Evolutionary conservation across 2,888 invertebrate genomes (phyloP).

Genomic region (Sisyra terminalis): DNA sequence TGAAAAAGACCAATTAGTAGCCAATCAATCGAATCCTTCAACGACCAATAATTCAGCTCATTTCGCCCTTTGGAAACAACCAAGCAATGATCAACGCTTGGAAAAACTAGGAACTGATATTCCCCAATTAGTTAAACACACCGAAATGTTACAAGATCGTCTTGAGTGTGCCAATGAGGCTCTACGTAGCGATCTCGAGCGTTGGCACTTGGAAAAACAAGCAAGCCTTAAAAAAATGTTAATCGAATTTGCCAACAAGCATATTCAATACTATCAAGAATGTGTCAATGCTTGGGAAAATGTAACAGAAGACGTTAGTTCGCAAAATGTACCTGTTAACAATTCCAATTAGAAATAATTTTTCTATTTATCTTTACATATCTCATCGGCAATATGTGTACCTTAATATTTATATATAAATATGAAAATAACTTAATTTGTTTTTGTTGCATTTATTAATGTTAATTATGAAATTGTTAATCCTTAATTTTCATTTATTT

Average conservation of each 20-base stretch:
- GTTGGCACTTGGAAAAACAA: constrained; percentile 49
- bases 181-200: constrained; percentile 44
- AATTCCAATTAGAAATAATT: too few relatives aligned
- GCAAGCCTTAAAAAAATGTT: constrained; percentile 43
- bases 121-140: constrained; percentile 32
- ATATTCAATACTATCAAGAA: constrained; percentile 46
- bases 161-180: constrained; percentile 52
- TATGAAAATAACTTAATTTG: too few relatives aligned
- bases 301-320: constrained; percentile 15
- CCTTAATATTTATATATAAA: too few relatives aligned
- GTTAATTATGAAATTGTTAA: too few relatives aligned
- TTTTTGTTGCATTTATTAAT: too few relatives aligned
- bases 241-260: constrained; percentile 41
- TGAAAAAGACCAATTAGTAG: constrained; percentile 42
- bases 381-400: too few relatives aligned
- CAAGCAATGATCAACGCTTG: constrained; percentile 37
- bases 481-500: too few relatives aligned
- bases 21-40: constrained; percentile 7
- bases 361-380: too few relatives aligned
- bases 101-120: constrained; percentile 29
- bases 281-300: constrained; percentile 38
- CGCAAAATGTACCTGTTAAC: too few relatives aligned
- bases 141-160: constrained; percentile 38
- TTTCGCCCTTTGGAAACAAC: constrained; percentile 40
- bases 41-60: neutral